Evolutionary conservation across 2,113 vertebrate genomes (phyloP).

Genomic region (Lagopus muta): DNA sequence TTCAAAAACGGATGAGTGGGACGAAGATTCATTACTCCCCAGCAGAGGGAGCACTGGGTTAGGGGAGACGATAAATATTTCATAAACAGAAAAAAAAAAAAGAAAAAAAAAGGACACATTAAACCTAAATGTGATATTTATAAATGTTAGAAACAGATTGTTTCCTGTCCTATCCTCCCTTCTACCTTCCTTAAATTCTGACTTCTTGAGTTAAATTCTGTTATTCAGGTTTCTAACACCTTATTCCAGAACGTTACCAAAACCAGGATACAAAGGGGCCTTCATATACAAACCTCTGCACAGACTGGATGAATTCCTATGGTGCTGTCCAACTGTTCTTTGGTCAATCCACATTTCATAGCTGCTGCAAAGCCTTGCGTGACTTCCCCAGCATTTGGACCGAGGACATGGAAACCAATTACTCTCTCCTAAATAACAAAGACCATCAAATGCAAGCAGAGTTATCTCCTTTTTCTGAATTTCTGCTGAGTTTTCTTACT

Average conservation of each 20-base stretch:
- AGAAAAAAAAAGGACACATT: neutral
- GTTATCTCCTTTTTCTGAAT: rapidly evolving
- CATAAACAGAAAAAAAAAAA: neutral
- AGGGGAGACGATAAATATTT: neutral
- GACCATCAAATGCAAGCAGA: neutral
- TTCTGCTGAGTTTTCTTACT: neutral
- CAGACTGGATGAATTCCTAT: conserved; percentile 85
- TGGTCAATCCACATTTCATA: conserved; percentile 86
- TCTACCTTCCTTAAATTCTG: rapidly evolving
- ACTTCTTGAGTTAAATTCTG: neutral
- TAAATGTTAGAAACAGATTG: neutral
- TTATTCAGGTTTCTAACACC: neutral
- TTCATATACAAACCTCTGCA: conserved; percentile 81
- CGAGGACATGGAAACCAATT: conserved; percentile 85
- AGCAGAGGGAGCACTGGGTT: neutral
- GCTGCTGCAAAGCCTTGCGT: conserved; percentile 87
- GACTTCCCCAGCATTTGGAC: conserved; percentile 85
- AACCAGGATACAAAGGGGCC: neutral
- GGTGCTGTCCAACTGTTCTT: conserved; percentile 81
- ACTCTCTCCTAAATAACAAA: conserved; percentile 80
- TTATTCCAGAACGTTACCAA: neutral
- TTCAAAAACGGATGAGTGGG: neutral
- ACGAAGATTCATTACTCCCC: neutral
- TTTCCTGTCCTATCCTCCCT: neutral
- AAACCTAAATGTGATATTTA: neutral